A percentile compares a stretch with the other conserved stretches of the same genome.
Evolutionary conservation across 2,797 vertebrate genomes (phyloP).

Genomic region (Cygnus olor): DNA sequence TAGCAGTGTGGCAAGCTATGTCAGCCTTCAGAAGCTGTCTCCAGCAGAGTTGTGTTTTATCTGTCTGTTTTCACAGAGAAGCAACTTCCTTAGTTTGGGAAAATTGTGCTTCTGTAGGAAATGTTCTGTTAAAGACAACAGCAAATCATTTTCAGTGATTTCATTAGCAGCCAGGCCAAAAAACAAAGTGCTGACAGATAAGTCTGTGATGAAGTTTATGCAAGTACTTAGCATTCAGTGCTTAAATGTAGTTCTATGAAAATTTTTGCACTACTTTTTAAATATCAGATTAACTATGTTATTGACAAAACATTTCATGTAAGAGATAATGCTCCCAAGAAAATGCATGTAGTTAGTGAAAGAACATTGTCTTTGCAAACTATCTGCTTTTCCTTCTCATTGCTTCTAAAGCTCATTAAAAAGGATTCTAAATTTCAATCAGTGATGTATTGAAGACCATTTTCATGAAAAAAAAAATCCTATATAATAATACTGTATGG

Average conservation of each 20-base stretch:
- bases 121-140: not conserved
- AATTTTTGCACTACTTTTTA: slow-evolving; percentile 29
- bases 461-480: slow-evolving; percentile 72
- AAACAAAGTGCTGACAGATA: not conserved
- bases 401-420: slow-evolving; percentile 63
- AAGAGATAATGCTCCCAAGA: not conserved
- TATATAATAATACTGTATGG: slow-evolving; percentile 68
- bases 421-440: slow-evolving; percentile 62
- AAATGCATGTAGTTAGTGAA: not conserved
- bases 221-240: not conserved
- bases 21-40: not conserved
- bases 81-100: not conserved
- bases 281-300: not conserved
- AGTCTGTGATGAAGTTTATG: not conserved
- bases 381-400: slow-evolving; percentile 32
- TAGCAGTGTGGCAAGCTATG: not conserved
- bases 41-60: not conserved
- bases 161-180: not conserved
- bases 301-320: slow-evolving; percentile 9
- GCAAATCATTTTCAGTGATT: not conserved
- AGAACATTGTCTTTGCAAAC: slow-evolving; percentile 18
- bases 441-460: slow-evolving; percentile 64
- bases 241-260: not conserved
- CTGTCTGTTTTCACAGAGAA: not conserved
- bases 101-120: not conserved